phyloP scores from a whole-genome alignment of 2,888 invertebrate genomes.

The Ochropacha duplaris region DNA sequence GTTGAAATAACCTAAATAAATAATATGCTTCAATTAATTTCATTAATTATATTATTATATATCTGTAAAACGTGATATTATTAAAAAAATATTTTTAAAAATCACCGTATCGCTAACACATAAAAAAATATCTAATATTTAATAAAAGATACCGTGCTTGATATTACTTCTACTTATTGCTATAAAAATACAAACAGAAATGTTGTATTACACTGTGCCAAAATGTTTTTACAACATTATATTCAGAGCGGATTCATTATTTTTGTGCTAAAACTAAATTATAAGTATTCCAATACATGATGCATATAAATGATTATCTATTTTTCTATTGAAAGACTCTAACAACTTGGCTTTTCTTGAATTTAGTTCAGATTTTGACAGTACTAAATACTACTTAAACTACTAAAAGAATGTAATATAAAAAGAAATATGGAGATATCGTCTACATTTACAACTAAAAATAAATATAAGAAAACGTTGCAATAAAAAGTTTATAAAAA shows the following conservation, averaged over 20 bases:
- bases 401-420: not conserved
- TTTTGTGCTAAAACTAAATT: not conserved
- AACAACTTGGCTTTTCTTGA: not conserved
- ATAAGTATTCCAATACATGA: not conserved
- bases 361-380: not conserved
- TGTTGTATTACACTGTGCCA: not conserved
- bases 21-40: not conserved
- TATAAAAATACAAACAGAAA: not conserved
- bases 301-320: not conserved
- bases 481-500: not conserved
- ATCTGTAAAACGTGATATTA: not conserved
- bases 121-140: not conserved
- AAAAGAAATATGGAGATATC: not conserved
- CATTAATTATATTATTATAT: not conserved
- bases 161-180: not conserved
- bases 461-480: conserved; percentile 7
- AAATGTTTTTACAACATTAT: too few relatives aligned
- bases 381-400: conserved; percentile 3
- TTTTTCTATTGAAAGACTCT: not conserved
- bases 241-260: too few relatives aligned
- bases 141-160: not conserved
- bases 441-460: conserved; percentile 3
- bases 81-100: not conserved
- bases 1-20: not conserved
- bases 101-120: not conserved